Evolutionary conservation across 2,888 invertebrate species (phyloP).

Genomic region (Lochmaea crataegi): DNA sequence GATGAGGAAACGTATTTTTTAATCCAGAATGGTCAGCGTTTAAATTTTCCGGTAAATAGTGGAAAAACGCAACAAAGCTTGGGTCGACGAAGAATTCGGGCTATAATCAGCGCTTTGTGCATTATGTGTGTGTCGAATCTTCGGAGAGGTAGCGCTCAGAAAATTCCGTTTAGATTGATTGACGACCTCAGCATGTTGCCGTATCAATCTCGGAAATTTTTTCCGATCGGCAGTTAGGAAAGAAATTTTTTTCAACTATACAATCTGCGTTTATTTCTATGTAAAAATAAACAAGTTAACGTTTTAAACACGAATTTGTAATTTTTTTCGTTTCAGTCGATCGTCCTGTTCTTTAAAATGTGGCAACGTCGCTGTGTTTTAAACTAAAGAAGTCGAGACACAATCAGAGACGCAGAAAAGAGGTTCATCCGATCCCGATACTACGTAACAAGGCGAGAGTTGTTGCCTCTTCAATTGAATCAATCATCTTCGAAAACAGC

Average conservation of each 20-base stretch:
- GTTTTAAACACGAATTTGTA: too few relatives aligned
- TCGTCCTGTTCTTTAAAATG: neutral
- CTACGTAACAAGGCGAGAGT: conserved; percentile 29
- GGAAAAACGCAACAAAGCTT: conserved; percentile 47
- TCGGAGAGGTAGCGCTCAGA: conserved; percentile 11
- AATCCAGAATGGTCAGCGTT: too few relatives aligned
- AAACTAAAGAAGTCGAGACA: conserved; percentile 51
- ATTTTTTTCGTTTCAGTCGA: neutral
- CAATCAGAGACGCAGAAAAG: conserved; percentile 47
- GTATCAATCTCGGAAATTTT: neutral
- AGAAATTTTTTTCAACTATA: neutral
- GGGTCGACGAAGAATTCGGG: conserved; percentile 47
- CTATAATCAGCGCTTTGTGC: conserved; percentile 56
- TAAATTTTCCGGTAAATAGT: conserved; percentile 39
- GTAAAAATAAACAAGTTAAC: too few relatives aligned
- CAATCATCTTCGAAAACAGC: conserved; percentile 36
- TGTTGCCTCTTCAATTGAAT: conserved; percentile 36
- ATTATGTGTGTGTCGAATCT: conserved; percentile 45
- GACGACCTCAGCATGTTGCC: conserved; percentile 15
- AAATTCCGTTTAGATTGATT: conserved; percentile 14
- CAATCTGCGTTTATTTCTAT: neutral
- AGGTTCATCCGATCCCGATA: conserved; percentile 49
- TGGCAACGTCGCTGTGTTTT: neutral
- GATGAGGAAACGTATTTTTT: too few relatives aligned
- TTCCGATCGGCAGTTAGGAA: neutral